Conservation (phyloP, 2,888 invertebrate species). For the Zhuqinia jingwanae region DNA sequence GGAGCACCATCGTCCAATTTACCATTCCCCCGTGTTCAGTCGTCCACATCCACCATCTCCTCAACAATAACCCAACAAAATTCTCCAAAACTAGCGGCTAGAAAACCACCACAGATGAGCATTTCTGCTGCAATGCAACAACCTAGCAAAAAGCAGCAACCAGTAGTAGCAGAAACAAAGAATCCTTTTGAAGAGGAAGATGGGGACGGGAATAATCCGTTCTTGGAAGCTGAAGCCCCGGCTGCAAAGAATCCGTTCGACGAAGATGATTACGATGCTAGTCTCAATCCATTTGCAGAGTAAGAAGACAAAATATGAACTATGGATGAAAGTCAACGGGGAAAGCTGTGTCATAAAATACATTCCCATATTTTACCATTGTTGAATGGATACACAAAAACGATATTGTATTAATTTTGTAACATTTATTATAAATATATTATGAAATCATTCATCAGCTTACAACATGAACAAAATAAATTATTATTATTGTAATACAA, state of each 20-base stretch:
- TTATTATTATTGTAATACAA: too few species aligned
- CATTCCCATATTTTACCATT: not conserved
- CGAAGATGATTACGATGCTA: slow-evolving; percentile 86
- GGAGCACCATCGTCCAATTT: slow-evolving; percentile 58
- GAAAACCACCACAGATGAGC: slow-evolving; percentile 56
- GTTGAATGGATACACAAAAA: too few species aligned
- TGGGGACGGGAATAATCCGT: slow-evolving; percentile 82
- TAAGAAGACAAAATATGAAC: slow-evolving; percentile 45
- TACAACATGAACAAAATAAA: too few species aligned
- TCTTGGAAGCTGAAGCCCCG: slow-evolving; percentile 79
- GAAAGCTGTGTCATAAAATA: not conserved
- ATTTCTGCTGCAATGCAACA: slow-evolving; percentile 68
- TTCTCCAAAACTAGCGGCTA: slow-evolving; percentile 38
- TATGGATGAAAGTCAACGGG: not conserved
- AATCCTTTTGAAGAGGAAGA: slow-evolving; percentile 81
- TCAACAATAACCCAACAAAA: slow-evolving; percentile 37
- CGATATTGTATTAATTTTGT: too few species aligned
- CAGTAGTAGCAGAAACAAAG: slow-evolving; percentile 80
- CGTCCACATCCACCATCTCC: slow-evolving; percentile 35
- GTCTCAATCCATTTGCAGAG: slow-evolving; percentile 87
- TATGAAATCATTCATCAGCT: too few species aligned
- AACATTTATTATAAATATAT: too few species aligned
- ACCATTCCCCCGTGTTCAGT: slow-evolving; percentile 76
- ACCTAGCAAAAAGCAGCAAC: slow-evolving; percentile 25
- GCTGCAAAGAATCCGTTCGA: slow-evolving; percentile 79